Evolutionary conservation across 2,113 vertebrate genomes (phyloP), one percentile per base, ranked within the genome.

Genomic region (Zosterops borbonicus): DNA sequence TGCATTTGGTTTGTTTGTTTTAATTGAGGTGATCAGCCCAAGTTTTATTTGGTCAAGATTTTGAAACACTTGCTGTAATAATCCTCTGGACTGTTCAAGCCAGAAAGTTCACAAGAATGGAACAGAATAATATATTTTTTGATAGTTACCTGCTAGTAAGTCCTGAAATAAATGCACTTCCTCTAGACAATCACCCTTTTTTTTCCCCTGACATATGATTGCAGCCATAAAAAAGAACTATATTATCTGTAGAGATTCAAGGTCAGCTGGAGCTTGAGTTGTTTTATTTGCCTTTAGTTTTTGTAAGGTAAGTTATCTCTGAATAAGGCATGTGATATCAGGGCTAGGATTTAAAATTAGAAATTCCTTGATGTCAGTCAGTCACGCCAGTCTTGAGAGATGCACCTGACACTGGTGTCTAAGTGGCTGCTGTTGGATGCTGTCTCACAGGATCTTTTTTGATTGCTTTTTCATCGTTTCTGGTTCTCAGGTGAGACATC

Each of bases 401-500:
- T 47, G 44, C 29, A 3, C 22, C 42, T 59, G 6, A 31, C 28
- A 1, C 35, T 18, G 31, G 11, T 70, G 62, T 59, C 19, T 37
- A 5, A 47, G 73, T 39, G 35, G 23, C 39, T 95, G 37, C 53
- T 85, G 20, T 16, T 41, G 78, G 73, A 29, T 86, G 58, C 53
- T 94, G 6, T 27, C 68, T 24, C 58, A 8, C 78, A 39, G 23
- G 27, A 37, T 49, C 56, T 12, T 14, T 69, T 83, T 35, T 90
- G 35, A 92, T 95, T 96, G 68, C n/a, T 92, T 93, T 78, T 81
- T 78, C 52, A 35, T 53, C 42, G 3, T 68, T 96, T 95, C 73
- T 87, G 39, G 22, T 69, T 83, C 47, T 77, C 70, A 99, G 99
- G 99, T 99, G 58, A 98, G 99, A 63, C 99, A 99, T 94, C 98